phyloP scores from a whole-genome alignment of 2,888 invertebrate species.

The Nomada lathburiana region DNA sequence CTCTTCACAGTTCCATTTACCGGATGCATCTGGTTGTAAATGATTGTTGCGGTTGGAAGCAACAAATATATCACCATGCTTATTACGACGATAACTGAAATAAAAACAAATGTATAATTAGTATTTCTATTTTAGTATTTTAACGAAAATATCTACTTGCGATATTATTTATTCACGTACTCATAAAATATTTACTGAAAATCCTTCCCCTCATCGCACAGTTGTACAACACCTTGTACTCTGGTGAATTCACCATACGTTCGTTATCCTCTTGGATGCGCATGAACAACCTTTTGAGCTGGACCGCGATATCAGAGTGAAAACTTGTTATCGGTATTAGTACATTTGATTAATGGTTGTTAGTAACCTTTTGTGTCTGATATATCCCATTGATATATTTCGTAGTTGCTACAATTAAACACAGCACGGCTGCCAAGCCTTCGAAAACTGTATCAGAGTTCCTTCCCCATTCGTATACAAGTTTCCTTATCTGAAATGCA shows the following conservation, averaged over 20 bases:
- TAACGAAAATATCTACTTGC: not conserved
- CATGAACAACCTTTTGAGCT: not conserved
- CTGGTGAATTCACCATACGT: not conserved
- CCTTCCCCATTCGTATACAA: not conserved
- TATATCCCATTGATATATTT: not conserved
- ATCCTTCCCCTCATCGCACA: slow-evolving; percentile 6
- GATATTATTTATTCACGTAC: not conserved
- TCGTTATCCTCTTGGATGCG: not conserved
- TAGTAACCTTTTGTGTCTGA: not conserved
- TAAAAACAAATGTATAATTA: not conserved
- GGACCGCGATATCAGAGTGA: not conserved
- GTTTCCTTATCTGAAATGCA: not conserved
- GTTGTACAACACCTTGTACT: slow-evolving; percentile 4
- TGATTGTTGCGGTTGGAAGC: not conserved
- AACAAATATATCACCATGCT: not conserved
- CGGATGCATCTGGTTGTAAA: not conserved
- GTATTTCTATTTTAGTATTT: not conserved
- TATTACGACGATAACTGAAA: not conserved
- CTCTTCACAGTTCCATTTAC: not conserved
- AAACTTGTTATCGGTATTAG: not conserved
- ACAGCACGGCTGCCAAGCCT: not conserved
- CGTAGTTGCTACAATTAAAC: not conserved
- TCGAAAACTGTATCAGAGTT: not conserved
- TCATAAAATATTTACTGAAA: not conserved
- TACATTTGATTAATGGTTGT: not conserved